Evolutionary conservation across 2,888 invertebrate genomes (phyloP).

Genomic region (Heliconius erato): DNA sequence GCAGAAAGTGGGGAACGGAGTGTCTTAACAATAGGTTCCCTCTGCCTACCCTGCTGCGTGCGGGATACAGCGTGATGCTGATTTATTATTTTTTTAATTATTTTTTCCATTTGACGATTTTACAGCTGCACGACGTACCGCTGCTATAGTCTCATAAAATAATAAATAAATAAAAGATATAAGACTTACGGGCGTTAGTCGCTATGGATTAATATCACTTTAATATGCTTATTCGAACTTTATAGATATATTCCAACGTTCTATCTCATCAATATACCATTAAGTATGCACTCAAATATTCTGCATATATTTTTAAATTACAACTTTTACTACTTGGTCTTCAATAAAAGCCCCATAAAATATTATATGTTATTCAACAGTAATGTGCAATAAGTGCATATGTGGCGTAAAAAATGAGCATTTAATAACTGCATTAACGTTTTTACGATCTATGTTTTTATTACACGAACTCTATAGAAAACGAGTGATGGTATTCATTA

Average conservation of each 20-base stretch:
- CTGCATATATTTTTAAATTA: slow-evolving; percentile 18
- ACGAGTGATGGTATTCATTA: neutral
- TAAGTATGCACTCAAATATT: slow-evolving; percentile 22
- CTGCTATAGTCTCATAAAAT: neutral
- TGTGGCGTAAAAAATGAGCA: slow-evolving; percentile 23
- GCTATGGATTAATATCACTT: neutral
- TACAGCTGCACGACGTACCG: no score
- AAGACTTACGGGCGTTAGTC: neutral
- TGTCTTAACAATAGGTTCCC: no score
- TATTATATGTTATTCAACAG: slow-evolving; percentile 18
- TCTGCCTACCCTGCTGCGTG: no score
- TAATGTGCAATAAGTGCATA: slow-evolving; percentile 28
- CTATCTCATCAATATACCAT: neutral
- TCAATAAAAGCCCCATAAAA: slow-evolving; percentile 27
- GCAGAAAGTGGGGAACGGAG: no score
- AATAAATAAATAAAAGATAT: neutral
- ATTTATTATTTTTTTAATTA: no score
- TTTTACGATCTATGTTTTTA: slow-evolving; percentile 15
- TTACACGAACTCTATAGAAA: neutral
- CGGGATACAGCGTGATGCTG: no score
- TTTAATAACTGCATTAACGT: slow-evolving; percentile 5
- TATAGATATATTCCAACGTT: neutral
- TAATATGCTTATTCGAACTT: neutral
- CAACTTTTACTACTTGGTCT: slow-evolving; percentile 21
- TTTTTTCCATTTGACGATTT: no score